These are phyloP conservation scores for Lipophrys pholis DNA, from an alignment of 2,113 vertebrate species.

Conservation along the genomic window DNA sequence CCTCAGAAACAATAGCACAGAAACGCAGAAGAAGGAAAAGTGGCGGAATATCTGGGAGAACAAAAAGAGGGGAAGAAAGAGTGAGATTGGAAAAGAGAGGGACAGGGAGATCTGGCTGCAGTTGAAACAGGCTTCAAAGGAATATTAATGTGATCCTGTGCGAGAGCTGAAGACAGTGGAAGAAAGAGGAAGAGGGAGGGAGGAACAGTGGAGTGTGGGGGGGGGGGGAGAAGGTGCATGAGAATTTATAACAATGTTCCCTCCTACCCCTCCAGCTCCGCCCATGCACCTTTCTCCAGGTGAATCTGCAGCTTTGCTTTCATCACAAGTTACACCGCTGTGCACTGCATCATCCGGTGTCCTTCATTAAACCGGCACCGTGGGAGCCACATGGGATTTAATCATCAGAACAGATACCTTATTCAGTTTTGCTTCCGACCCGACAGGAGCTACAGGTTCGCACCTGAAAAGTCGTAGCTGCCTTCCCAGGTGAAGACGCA, in stretches of 20 bases:
- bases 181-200: conserved; percentile 12
- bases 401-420: conserved; percentile 1
- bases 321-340: not conserved
- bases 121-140: conserved; percentile 81
- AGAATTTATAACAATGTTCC: conserved; percentile 20
- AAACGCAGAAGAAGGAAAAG: conserved; percentile 19
- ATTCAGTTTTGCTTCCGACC: not conserved
- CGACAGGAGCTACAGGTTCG: not conserved
- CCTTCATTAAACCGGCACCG: not conserved
- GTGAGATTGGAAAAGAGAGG: conserved; percentile 31
- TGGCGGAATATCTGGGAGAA: conserved; percentile 1
- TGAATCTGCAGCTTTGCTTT: conserved; percentile 36
- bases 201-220: conserved; percentile 5
- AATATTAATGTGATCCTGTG: conserved; percentile 81
- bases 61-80: conserved; percentile 23
- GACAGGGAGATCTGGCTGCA: conserved; percentile 61
- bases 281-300: conserved; percentile 60
- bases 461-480: not conserved
- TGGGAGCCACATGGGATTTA: not conserved
- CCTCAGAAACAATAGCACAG: conserved; percentile 40
- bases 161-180: conserved; percentile 65
- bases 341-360: not conserved
- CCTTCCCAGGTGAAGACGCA: not conserved
- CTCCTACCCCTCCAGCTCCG: conserved; percentile 29
- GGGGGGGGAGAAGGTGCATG: conserved; percentile 18